Percentiles rank a stretch among this genome's conserved stretches.
Conservation (phyloP, 2,797 vertebrate species). For the Rhabdophis nuchalis region DNA sequence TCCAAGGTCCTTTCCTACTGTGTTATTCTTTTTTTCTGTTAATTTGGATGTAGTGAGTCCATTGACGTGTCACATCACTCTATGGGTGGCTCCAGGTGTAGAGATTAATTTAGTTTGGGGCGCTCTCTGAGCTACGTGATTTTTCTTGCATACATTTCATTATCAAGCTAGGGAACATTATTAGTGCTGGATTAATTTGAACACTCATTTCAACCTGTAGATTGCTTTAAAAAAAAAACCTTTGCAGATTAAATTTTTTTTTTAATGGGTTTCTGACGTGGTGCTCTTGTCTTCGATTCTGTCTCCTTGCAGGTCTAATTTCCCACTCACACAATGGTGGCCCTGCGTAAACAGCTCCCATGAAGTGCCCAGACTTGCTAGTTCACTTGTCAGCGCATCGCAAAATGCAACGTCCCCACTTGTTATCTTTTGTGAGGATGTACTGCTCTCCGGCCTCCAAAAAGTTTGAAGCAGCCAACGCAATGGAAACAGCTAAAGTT, state of each 20-base stretch:
- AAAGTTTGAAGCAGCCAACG: conserved; percentile 59
- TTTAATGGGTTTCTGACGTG: neutral
- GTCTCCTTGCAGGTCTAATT: conserved; percentile 25
- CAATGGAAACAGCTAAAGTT: conserved; percentile 51
- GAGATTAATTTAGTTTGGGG: neutral
- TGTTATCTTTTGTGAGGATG: conserved; percentile 58
- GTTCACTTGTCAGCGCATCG: conserved; percentile 63
- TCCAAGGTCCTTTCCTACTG: neutral
- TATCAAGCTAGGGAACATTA: neutral
- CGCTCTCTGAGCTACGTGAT: neutral
- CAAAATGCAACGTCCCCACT: conserved; percentile 61
- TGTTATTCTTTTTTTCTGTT: no score
- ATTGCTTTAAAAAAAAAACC: neutral
- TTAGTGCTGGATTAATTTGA: neutral
- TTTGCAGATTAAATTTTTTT: neutral
- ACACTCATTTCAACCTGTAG: neutral
- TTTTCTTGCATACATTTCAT: neutral
- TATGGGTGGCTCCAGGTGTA: neutral
- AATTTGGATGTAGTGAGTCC: neutral
- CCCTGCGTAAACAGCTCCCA: conserved; percentile 38
- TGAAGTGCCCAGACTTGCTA: conserved; percentile 69
- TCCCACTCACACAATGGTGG: neutral
- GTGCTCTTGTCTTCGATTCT: conserved; percentile 5
- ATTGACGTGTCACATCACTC: neutral
- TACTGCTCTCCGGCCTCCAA: conserved; percentile 72